Conservation (phyloP, 2,113 vertebrate genomes). For the Chamaea fasciata region DNA sequence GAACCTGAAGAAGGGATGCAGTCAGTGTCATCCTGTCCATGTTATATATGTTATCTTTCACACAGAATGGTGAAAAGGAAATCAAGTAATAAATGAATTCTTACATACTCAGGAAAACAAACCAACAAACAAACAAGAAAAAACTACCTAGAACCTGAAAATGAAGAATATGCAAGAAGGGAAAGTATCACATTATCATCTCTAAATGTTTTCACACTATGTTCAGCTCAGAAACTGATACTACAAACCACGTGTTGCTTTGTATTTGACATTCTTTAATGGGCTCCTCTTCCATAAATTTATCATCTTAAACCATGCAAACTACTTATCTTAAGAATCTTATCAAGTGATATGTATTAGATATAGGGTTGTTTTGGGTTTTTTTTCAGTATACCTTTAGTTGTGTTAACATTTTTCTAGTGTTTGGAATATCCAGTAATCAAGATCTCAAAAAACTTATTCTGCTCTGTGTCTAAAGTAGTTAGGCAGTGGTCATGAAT, state of each 20-base stretch:
- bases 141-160: background rate
- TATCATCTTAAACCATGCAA: background rate
- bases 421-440: background rate
- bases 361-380: rapidly evolving
- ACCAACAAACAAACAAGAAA: too few relatives aligned
- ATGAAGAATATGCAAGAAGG: background rate
- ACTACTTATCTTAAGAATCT: background rate
- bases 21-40: background rate
- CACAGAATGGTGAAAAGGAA: background rate
- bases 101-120: background rate
- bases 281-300: background rate
- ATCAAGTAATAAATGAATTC: background rate
- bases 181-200: background rate
- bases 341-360: background rate
- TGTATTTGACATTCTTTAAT: background rate
- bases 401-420: background rate
- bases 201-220: background rate
- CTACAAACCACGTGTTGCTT: background rate
- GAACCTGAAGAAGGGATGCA: background rate
- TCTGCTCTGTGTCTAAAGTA: background rate
- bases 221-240: background rate
- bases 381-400: background rate
- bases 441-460: background rate
- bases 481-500: background rate
- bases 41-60: background rate